Evolutionary conservation across 2,888 invertebrate species (phyloP), one percentile per base, ranked within the genome.

Genomic region (Anarsia innoxiella): DNA sequence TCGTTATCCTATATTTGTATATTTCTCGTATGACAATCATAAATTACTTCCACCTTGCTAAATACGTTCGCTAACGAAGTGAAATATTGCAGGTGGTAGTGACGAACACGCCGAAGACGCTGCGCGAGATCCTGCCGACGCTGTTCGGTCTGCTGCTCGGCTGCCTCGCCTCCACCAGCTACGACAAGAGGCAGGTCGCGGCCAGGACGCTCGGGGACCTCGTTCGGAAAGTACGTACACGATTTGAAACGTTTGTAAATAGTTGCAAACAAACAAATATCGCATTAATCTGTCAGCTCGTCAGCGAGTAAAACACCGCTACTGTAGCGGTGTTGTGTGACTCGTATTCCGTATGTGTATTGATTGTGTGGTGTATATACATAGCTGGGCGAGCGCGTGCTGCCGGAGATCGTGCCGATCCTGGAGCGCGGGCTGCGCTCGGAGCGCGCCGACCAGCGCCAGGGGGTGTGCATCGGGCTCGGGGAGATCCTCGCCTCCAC

Each of bases 401-500:
- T 99, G 45, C 98, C 97, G 0, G 98, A 99, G 85, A 98, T 99
- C 42, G 96, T 99, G 64, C 99, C 99, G 0, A 98, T 99, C 62
- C 84, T 99, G 49, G 98, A 99, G 78, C 88, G 91, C 47, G 99
- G 99, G 1, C 85, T 99, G 47, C 92, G 93, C 56, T 97, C 97
- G 0, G 93, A 94, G 31, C 92, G 94, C 49, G 86, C 96, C 0
- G 98, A 99, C 80, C 97, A 99, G 84, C 87, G 99, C 10, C 97
- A 99, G 79, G 99, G 99, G 48, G 99, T 99, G 5, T 99, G 99
- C 74, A 97, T 99, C 66, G 99, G 97, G 0, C 88, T 99, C 19
- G 95, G 96, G 0, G 99, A 99, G 87, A 99, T 99, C 60, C 97
- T 99, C 92, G 92, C 93, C 3, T 97, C 97, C 33, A 99, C 98